Evolutionary conservation across 2,797 vertebrate genomes (phyloP), one percentile per base, ranked within the genome.

Genomic region (Decapterus maruadsi): DNA sequence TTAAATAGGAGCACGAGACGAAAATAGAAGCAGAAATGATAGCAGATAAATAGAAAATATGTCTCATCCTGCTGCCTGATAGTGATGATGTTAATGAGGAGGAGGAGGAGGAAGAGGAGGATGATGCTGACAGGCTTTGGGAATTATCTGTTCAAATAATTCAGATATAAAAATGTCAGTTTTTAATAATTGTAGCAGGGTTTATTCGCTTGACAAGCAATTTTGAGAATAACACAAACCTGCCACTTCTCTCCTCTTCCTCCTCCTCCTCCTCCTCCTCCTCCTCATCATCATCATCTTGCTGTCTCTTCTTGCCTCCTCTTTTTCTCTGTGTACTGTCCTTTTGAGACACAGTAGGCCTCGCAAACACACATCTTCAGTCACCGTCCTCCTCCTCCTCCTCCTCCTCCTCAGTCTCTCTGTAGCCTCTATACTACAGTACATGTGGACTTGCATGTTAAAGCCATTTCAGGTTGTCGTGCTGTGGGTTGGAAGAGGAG

Each of bases 21-120:
- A 34, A 34, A 34, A 34, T 22, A 6, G 6, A 11, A 20, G 9
- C 2, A 20, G 11, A 48, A 31, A 16, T 2, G 26, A 26, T 26
- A 8, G 16, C 20, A 6, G 26, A 69, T 26, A 7, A 12, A 69
- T 10, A 20, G 12, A 53, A 11, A 50, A 26, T 56, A 2, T 46
- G 6, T 9, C 4, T 66, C 10, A 59, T 45, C 9, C 4, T 48
- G 68, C 16, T 71, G 65, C 22, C 20, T 64, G 68, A 19, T 36
- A 16, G 43, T 56, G 81, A 22, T 56, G 81, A n/a, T 38, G 53
- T 55, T 73, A 17, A 46, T 70, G 55, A 34, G 26, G 68, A n/a
- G 26, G 59, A 13, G 3, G 68, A 51, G 2, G 61, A 69, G 19
- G 61, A 46, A 19, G 68, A 51, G 2, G 61, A 69, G 19, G 61